Percentiles rank a stretch among this genome's conserved stretches.
Evolutionary conservation across 2,113 vertebrate species (phyloP).

Genomic region (Origma solitaria): DNA sequence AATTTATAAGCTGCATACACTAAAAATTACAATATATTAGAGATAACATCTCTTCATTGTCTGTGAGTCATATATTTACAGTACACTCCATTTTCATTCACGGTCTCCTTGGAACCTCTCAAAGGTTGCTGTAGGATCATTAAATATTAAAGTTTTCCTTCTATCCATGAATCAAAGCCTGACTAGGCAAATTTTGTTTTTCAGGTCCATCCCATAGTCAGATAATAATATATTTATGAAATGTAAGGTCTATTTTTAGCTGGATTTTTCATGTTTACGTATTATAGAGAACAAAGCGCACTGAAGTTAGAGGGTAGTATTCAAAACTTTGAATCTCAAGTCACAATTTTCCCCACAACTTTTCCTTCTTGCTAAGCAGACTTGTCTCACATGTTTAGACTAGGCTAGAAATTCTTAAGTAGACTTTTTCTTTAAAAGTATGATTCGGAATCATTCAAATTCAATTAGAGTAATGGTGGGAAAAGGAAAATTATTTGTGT

Average conservation of each 20-base stretch:
- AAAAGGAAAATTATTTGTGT: neutral
- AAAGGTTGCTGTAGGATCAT: constrained; percentile 39
- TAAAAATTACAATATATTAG: neutral
- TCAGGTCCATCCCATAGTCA: neutral
- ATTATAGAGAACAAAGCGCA: neutral
- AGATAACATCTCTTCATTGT: constrained; percentile 21
- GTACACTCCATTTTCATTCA: constrained; percentile 23
- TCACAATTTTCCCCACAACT: neutral
- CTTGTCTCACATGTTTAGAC: neutral
- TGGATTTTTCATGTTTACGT: neutral
- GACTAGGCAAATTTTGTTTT: constrained; percentile 45
- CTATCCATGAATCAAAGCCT: constrained; percentile 29
- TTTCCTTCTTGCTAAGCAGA: neutral
- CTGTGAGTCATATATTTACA: constrained; percentile 41
- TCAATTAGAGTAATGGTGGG: neutral
- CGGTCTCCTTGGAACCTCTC: constrained; percentile 24
- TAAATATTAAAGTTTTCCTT: constrained; percentile 52
- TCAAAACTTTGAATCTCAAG: neutral
- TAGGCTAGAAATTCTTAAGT: neutral
- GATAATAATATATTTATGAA: neutral
- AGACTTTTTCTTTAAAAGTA: neutral
- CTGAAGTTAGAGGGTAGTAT: neutral
- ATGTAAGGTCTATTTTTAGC: neutral
- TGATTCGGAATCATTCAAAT: neutral
- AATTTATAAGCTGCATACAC: neutral